These are phyloP conservation scores for Torymus texanus DNA, from an alignment of 2,888 invertebrate species.

Conservation along the genomic window DNA sequence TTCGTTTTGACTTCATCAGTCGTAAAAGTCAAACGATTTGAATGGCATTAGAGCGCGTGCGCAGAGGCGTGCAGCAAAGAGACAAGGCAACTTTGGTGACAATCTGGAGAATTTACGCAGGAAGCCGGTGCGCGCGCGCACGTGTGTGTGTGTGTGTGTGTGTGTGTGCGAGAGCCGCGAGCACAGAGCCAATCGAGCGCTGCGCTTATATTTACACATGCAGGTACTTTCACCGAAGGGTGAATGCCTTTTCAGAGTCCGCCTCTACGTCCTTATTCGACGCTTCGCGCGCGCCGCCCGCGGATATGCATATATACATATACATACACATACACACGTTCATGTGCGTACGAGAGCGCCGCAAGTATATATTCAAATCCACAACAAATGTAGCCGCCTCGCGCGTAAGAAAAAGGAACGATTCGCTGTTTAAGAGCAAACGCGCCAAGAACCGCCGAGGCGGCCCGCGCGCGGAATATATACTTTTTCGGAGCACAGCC, in stretches of 20 bases:
- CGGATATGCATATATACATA: background rate
- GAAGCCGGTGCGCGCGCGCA: constrained; percentile 9
- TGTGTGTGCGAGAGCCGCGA: background rate
- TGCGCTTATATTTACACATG: constrained; percentile 45
- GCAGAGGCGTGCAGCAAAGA: too few relatives aligned
- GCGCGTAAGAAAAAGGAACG: background rate
- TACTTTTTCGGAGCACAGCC: too few relatives aligned
- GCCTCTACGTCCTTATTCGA: constrained; percentile 40
- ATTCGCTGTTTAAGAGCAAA: constrained; percentile 1
- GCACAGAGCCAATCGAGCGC: constrained; percentile 5
- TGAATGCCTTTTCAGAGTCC: constrained; percentile 65
- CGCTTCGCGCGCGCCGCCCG: constrained; percentile 4
- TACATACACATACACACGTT: background rate
- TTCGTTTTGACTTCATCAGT: too few relatives aligned
- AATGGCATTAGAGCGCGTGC: too few relatives aligned
- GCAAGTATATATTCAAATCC: constrained; percentile 23
- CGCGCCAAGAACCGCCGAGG: background rate
- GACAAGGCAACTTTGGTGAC: background rate
- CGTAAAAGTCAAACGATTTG: too few relatives aligned
- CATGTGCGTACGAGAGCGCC: background rate
- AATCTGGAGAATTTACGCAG: constrained; percentile 13
- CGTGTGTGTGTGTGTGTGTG: background rate
- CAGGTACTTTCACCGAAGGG: constrained; percentile 69
- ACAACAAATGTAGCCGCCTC: constrained; percentile 27
- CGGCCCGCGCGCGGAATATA: too few relatives aligned